Evolutionary conservation across 37 sponge, comb jelly and placozoan species (phyloP), one percentile per base, ranked within the genome.

Genomic region (Crambe crambe): DNA sequence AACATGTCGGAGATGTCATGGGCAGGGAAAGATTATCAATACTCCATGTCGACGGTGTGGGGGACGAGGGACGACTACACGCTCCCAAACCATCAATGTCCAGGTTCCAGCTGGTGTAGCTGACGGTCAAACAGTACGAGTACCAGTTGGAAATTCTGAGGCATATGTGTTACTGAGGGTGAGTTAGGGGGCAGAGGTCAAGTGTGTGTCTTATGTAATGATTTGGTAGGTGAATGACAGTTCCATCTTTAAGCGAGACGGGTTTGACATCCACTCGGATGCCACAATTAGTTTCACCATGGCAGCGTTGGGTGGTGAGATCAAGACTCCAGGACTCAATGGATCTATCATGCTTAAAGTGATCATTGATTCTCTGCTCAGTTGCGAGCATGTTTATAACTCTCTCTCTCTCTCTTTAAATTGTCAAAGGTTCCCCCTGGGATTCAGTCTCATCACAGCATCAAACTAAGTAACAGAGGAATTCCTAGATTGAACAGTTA

Each of bases 221-320:
- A 38, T 40, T 17, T 40, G 4, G 10, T 35, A 88, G 89, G 86
- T 96, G 34, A 29, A 54, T 51, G 74, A 77, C 21, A 94, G 96
- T 74, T 40, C 5, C 23, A 60, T 61, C 0, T 97, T 97, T 78
- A 44, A 66, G 34, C 30, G 97, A 58, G 90, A 97, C 76, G 97
- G 92, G 5, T 90, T 77, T 80, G 87, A 97, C 56, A 59, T 97
- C 23, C 89, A 97, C 82, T 88, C 96, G 12, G 79, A 85, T 25
- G 79, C 73, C 20, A 54, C 54, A 2, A 60, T 97, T 71, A 91
- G 81, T 56, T 91, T 92, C 83, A 91, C 90, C 29, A 90, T 94
- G 79, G 97, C 97, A 9, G 65, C 83, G 18, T 79, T 97, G 0
- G 97, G 97, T 58, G 97, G 97, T 21, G 85, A 87, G 47, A 75